Percentiles rank a stretch among this genome's conserved stretches.
These are phyloP conservation scores for Dascillus cervinus DNA, from an alignment of 2,888 invertebrate genomes.

Conservation along the genomic window DNA sequence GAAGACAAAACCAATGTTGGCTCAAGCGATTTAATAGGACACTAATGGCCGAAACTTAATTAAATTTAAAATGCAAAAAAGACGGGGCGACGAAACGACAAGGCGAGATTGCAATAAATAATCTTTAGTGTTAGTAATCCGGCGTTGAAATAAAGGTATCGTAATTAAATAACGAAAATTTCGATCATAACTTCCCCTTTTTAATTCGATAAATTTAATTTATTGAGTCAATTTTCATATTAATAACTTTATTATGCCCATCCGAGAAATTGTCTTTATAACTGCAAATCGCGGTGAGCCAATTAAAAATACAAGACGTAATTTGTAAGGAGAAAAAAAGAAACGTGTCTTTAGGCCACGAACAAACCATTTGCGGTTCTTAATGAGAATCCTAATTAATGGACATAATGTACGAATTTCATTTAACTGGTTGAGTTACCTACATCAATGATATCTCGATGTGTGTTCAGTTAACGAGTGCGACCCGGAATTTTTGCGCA, in stretches of 20 bases:
- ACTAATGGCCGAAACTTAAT: conserved; percentile 14
- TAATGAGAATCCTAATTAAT: conserved; percentile 17
- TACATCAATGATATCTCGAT: too few species aligned
- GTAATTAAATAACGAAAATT: too few species aligned
- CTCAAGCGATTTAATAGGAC: conserved; percentile 12
- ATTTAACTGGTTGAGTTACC: conserved; percentile 13
- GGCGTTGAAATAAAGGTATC: too few species aligned
- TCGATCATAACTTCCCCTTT: too few species aligned
- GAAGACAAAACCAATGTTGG: conserved; percentile 11
- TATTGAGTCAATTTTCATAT: too few species aligned
- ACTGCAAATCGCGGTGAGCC: conserved; percentile 8
- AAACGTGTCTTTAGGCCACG: conserved; percentile 13
- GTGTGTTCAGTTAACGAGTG: too few species aligned
- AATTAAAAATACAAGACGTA: conserved; percentile 15
- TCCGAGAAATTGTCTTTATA: too few species aligned
- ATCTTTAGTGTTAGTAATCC: too few species aligned
- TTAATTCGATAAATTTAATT: too few species aligned
- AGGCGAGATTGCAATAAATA: too few species aligned
- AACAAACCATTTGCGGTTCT: conserved; percentile 14
- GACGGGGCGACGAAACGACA: conserved; percentile 1
- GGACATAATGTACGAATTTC: conserved; percentile 14
- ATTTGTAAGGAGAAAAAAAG: conserved; percentile 17
- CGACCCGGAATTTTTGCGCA: too few species aligned
- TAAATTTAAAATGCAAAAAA: conserved; percentile 15
- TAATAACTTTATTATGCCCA: too few species aligned